Evolutionary conservation across 2,888 invertebrate species (phyloP).

Genomic region (Spodoptera picta): DNA sequence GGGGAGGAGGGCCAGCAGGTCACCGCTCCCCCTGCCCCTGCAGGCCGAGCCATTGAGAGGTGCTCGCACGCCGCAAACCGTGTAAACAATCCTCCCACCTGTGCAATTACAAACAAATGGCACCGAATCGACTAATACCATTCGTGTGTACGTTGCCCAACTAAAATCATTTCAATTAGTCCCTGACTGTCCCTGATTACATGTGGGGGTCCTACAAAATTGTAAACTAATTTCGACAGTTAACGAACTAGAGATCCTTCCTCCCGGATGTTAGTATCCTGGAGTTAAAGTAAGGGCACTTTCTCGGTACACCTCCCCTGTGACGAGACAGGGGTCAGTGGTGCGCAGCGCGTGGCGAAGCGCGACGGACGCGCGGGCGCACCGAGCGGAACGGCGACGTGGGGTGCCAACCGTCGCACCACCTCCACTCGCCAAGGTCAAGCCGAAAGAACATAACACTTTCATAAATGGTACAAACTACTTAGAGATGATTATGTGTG

Average conservation of each 20-base stretch:
- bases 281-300: constrained; percentile 42
- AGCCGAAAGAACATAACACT: constrained; percentile 30
- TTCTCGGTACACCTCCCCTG: constrained; percentile 39
- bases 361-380: constrained; percentile 68
- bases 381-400: constrained; percentile 71
- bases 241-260: constrained; percentile 66
- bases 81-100: constrained; percentile 82
- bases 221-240: constrained; percentile 30
- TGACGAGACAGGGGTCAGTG: constrained; percentile 66
- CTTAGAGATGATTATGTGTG: not conserved
- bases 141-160: constrained; percentile 5
- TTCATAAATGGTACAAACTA: constrained; percentile 14
- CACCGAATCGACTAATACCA: constrained; percentile 41
- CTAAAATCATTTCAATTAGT: constrained; percentile 8
- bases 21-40: constrained; percentile 71
- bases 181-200: constrained; percentile 1
- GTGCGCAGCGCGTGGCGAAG: constrained; percentile 68
- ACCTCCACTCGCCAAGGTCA: constrained; percentile 61
- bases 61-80: constrained; percentile 66
- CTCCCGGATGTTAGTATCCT: constrained; percentile 49
- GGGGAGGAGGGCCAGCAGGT: constrained; percentile 69
- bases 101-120: constrained; percentile 63
- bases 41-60: constrained; percentile 74
- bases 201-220: constrained; percentile 1
- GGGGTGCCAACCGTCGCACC: constrained; percentile 69